Evolutionary conservation across 2,113 vertebrate species (phyloP), one percentile per base, ranked within the genome.

Genomic region (Jacana jacana): DNA sequence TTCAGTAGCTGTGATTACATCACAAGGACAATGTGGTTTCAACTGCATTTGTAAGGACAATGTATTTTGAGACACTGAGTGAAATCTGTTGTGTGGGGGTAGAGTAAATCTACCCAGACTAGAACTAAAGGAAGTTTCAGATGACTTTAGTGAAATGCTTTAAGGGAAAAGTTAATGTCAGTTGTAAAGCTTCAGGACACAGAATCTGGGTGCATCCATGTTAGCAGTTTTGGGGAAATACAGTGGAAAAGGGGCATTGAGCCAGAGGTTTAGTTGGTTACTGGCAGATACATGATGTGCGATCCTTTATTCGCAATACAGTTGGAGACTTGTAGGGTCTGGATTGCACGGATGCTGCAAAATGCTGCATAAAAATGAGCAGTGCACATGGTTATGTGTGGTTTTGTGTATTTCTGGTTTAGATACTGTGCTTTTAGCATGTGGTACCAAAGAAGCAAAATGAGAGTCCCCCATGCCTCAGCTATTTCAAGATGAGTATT

Each of bases 351-450:
- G 17, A 4, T 18, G 24, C 23, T 69, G 37, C 27, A 33, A 39
- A 79, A n/a, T n/a, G n/a, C 35, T 88, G 51, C 49, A 40, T 17
- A 4, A 37, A 69, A 72, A 44, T 19, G 15, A 57, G 13, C 3
- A 1, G 12, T 79, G 25, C 1, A 1, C 17, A 3, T 14, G 48
- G 57, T 12, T 79, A 5, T 1, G 6, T 40, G 11, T 52, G 6
- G 37, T 46, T 44, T 31, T 79, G 15, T 70, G 40, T 48, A 16
- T 60, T 63, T 72, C n/a, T 27, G 15, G 17, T 19, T n/a, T 24
- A 27, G 11, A 2, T 39, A 25, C 6, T 48, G 17, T 49, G 27
- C 14, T 81, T 79, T 66, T 13, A 86, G 18, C 51, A 20, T 6
- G 9, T 60, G 12, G 6, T 42, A 28, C 27, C 23, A 39, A 48